These are phyloP conservation scores for Itoplectis maculator DNA, from an alignment of 2,888 invertebrate species.

Conservation along the genomic window DNA sequence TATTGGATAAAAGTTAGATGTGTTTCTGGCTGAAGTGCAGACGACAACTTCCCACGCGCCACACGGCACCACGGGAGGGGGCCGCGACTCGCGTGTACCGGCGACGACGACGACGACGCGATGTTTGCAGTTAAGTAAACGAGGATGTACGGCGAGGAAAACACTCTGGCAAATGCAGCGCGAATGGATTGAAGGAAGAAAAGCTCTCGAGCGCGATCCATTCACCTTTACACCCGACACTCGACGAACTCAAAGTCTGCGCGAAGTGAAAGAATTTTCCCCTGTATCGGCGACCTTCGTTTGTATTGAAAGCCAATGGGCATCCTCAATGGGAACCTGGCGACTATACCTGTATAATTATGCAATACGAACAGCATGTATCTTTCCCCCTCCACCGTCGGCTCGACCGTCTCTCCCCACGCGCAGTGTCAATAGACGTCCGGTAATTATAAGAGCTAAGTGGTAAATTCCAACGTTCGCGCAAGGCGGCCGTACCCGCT, in stretches of 20 bases:
- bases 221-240: constrained; percentile 8
- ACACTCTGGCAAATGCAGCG: background rate
- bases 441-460: constrained; percentile 69
- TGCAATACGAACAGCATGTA: constrained; percentile 56
- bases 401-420: background rate
- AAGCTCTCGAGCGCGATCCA: constrained; percentile 30
- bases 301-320: constrained; percentile 4
- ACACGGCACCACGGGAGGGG: background rate
- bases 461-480: constrained; percentile 67
- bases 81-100: constrained; percentile 68
- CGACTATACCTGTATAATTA: constrained; percentile 44
- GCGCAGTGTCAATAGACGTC: constrained; percentile 60
- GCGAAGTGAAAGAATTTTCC: constrained; percentile 53
- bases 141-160: background rate
- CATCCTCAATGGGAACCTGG: background rate
- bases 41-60: constrained; percentile 11
- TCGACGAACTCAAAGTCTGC: constrained; percentile 34
- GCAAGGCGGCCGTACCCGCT: constrained; percentile 58
- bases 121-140: constrained; percentile 72
- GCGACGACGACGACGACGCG: constrained; percentile 74
- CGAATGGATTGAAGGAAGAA: constrained; percentile 6
- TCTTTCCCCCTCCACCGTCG: constrained; percentile 17
- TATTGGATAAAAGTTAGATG: background rate
- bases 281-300: constrained; percentile 25
- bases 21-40: background rate